Evolutionary conservation across 1,140 invertebrate genomes (phyloP).

Genomic region (Helicoverpa zea): DNA sequence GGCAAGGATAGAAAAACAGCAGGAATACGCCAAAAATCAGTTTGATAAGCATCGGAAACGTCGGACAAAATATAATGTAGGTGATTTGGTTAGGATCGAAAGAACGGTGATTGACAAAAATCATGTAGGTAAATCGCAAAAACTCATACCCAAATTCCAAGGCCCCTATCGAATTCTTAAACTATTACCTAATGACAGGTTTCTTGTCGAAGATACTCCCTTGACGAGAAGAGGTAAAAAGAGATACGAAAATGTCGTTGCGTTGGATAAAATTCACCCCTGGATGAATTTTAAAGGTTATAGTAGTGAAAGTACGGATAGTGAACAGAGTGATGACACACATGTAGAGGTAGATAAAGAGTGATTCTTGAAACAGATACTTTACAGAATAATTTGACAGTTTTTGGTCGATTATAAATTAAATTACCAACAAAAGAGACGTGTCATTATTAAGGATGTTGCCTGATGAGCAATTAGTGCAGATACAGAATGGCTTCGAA

Average conservation of each 20-base stretch:
- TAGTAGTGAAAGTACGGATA: constrained; percentile 9
- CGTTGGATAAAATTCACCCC: constrained; percentile 51
- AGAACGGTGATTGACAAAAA: constrained; percentile 43
- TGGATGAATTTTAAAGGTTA: constrained; percentile 49
- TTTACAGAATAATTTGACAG: neutral
- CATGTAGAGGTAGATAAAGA: neutral
- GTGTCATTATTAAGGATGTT: neutral
- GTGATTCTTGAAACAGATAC: too few relatives aligned
- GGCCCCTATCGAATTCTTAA: constrained; percentile 53
- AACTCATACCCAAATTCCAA: constrained; percentile 55
- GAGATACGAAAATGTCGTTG: constrained; percentile 45
- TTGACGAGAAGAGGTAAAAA: constrained; percentile 41
- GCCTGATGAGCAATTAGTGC: constrained; percentile 10
- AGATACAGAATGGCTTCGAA: constrained; percentile 1
- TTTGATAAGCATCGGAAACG: constrained; percentile 54
- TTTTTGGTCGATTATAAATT: neutral
- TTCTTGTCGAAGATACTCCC: constrained; percentile 47
- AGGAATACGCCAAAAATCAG: constrained; percentile 39
- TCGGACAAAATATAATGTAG: constrained; percentile 43
- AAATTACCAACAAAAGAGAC: neutral
- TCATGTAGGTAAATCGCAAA: constrained; percentile 51
- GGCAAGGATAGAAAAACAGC: constrained; percentile 35
- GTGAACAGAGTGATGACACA: constrained; percentile 1
- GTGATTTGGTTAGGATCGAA: constrained; percentile 55
- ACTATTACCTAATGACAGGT: constrained; percentile 47